These are phyloP conservation scores for Neocloeon triangulifer DNA, from an alignment of 1,140 invertebrate genomes.

Conservation along the genomic window DNA sequence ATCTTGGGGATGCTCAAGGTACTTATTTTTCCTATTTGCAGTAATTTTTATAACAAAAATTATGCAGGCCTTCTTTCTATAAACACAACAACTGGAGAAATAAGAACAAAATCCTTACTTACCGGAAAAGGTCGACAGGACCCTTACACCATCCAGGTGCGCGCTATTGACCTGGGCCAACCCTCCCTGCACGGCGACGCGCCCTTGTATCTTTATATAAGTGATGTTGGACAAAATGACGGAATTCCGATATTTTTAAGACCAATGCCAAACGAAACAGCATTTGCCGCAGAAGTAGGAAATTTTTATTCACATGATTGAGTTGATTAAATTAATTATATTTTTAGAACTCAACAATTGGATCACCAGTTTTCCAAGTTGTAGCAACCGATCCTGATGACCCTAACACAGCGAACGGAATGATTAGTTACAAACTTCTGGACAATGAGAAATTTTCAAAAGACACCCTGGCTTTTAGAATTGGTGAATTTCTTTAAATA, in stretches of 20 bases:
- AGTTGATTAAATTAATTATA: no score
- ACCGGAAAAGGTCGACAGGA: slow-evolving; percentile 54
- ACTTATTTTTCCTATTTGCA: slow-evolving; percentile 15
- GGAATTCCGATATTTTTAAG: slow-evolving; percentile 53
- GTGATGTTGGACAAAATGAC: slow-evolving; percentile 63
- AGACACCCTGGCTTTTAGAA: slow-evolving; percentile 38
- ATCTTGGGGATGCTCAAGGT: no score
- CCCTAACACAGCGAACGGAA: slow-evolving; percentile 44
- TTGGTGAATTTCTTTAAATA: slow-evolving; percentile 20
- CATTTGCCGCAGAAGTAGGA: slow-evolving; percentile 40
- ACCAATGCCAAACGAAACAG: slow-evolving; percentile 41
- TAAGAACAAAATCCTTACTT: slow-evolving; percentile 34
- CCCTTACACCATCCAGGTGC: slow-evolving; percentile 41
- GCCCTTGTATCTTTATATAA: slow-evolving; percentile 41
- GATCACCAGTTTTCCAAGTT: slow-evolving; percentile 51
- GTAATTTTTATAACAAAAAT: slow-evolving; percentile 14
- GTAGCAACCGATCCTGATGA: slow-evolving; percentile 58
- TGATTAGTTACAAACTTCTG: slow-evolving; percentile 44
- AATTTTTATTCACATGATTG: slow-evolving; percentile 6
- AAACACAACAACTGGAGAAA: slow-evolving; percentile 37
- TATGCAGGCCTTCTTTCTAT: slow-evolving; percentile 35
- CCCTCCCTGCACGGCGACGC: slow-evolving; percentile 33
- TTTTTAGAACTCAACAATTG: slow-evolving; percentile 42
- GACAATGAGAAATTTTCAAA: slow-evolving; percentile 31
- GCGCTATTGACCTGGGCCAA: slow-evolving; percentile 45